These are phyloP conservation scores for Drosophila anomalipes DNA, from an alignment of 2,888 invertebrate genomes.

Conservation along the genomic window DNA sequence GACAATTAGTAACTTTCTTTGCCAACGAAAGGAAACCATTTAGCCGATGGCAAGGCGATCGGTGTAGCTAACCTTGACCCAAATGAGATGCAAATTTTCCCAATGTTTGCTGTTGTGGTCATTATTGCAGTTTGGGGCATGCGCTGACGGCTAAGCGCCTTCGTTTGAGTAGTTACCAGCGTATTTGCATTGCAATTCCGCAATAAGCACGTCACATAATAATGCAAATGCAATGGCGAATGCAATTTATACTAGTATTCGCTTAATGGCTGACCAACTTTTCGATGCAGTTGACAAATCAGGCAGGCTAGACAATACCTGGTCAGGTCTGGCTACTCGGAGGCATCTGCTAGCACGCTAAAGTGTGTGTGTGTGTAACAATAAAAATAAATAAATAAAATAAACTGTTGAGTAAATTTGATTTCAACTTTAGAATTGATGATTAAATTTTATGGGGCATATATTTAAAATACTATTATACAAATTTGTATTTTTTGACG, in stretches of 20 bases:
- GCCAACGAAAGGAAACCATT: constrained; percentile 4
- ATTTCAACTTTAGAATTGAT: background rate
- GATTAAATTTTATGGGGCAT: background rate
- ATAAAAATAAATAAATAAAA: constrained; percentile 16
- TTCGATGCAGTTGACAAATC: constrained; percentile 59
- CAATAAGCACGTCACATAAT: constrained; percentile 43
- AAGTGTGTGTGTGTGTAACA: constrained; percentile 57
- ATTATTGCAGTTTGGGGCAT: constrained; percentile 29
- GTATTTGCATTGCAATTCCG: constrained; percentile 54
- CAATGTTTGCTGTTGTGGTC: constrained; percentile 1
- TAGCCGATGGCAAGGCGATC: constrained; percentile 21
- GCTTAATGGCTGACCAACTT: constrained; percentile 61
- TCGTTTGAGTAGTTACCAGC: constrained; percentile 22
- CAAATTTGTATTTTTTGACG: background rate
- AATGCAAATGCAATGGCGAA: constrained; percentile 36
- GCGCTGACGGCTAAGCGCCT: constrained; percentile 12
- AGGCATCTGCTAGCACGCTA: constrained; percentile 55
- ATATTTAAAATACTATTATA: background rate
- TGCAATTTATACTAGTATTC: constrained; percentile 52
- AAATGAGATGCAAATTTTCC: constrained; percentile 43
- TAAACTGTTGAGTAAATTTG: constrained; percentile 50
- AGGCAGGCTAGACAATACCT: constrained; percentile 23
- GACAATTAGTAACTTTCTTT: constrained; percentile 66
- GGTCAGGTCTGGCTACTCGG: constrained; percentile 32
- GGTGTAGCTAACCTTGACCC: constrained; percentile 75